Percentiles rank a stretch among this genome's conserved stretches.
phyloP scores from a whole-genome alignment of 1,140 invertebrate genomes.

The Macrobrachium rosenbergii region DNA sequence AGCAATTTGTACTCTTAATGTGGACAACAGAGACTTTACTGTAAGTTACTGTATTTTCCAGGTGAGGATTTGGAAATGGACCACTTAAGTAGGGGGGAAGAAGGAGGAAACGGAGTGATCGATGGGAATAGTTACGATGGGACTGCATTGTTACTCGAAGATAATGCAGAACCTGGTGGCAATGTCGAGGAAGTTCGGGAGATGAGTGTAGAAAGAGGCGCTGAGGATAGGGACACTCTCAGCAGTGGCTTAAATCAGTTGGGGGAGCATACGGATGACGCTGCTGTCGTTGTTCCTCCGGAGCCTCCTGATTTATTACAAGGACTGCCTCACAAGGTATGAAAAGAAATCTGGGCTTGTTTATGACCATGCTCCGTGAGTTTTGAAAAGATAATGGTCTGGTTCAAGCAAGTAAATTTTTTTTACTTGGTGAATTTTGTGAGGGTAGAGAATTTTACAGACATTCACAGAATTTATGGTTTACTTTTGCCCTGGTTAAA shows the following conservation, averaged over 20 bases:
- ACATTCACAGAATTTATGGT: too few species aligned
- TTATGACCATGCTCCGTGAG: neutral
- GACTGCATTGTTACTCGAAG: too few species aligned
- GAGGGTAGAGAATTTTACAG: too few species aligned
- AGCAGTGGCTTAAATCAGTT: neutral
- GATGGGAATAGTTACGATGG: too few species aligned
- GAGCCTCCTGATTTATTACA: conserved; percentile 50
- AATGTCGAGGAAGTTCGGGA: neutral
- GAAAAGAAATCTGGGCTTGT: neutral
- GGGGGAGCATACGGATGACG: conserved; percentile 21
- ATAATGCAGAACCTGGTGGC: too few species aligned
- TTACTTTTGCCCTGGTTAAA: too few species aligned
- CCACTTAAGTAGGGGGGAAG: neutral
- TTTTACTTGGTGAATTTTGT: neutral
- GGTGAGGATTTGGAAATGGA: conserved; percentile 20
- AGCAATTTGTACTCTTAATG: too few species aligned
- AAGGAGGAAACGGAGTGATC: neutral
- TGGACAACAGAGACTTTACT: neutral
- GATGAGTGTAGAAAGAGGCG: neutral
- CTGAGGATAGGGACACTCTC: neutral
- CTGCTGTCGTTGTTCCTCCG: conserved; percentile 10
- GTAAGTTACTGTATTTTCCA: neutral
- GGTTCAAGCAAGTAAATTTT: neutral
- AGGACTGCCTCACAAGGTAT: conserved; percentile 39
- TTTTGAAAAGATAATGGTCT: neutral